Base-by-base conservation (phyloP, 2,113 vertebrate genomes). In the Labeo catla region DNA sequence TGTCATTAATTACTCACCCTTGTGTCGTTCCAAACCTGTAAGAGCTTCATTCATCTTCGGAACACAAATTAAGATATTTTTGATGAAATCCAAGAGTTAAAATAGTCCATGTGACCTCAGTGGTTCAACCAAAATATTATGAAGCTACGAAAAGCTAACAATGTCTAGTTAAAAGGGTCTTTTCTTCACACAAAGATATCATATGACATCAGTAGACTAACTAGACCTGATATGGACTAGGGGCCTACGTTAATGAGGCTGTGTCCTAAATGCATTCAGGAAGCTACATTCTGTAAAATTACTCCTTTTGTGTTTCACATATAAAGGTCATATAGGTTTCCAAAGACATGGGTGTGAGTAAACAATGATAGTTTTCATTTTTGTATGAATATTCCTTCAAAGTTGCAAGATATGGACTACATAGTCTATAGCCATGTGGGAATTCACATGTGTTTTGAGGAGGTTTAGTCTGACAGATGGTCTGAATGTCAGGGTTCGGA, bases 391-490 rank as follows among this genome's bases (percentile, higher is more conserved):
- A 49, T 49, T 21, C 21, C 11, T 76, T 76, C 50, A 13, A 49
- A 15, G 21, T 72, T 21, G 36, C 19, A 11, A 11, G 4, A 45
- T 12, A 11, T 6, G 10, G 49, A 23, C 59, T 39, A 39, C 39
- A 39, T 39, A 39, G 39, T 5, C 39, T 39, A 72, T 36, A 47
- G 16, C 11, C 23, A 70, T 86, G 65, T 76, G 57, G 15, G 43
- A 78, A 70, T 49, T 47, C n/a, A 34, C 68, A 87, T n/a, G 13
- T 34, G 34, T 76, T 76, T 74, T 61, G 3, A 13, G 52, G 65
- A 23, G 59, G 73, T 76, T 65, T 79, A 66, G 52, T 16, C 28
- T 77, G 76, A 68, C 78, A 85, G 21, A 89, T 89, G 81, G 81
- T 21, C 23, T 19, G 3, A 77, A 87, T 36, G 73, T 8, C 49